These are phyloP conservation scores for Ptyas mucosa DNA, from an alignment of 2,113 vertebrate species.

Conservation along the genomic window DNA sequence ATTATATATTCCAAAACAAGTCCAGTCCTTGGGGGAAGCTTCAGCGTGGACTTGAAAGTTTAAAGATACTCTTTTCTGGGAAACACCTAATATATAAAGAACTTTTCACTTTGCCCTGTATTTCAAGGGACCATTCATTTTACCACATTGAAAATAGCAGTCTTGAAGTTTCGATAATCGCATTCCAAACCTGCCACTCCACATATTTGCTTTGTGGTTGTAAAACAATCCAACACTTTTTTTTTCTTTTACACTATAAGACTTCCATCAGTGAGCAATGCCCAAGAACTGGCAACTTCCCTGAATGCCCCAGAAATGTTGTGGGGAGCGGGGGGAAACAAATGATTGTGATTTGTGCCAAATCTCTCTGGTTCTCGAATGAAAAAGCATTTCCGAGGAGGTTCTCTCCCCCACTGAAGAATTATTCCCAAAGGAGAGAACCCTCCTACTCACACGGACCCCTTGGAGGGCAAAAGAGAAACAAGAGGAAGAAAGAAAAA, in stretches of 20 bases:
- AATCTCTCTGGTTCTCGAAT: not conserved
- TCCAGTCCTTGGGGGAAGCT: not conserved
- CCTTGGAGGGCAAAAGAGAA: not conserved
- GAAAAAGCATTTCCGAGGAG: not conserved
- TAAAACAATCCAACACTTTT: not conserved
- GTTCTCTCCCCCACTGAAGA: not conserved
- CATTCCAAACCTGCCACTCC: not conserved
- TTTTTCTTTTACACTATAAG: not conserved
- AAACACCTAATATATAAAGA: not conserved
- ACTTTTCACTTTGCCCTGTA: not conserved
- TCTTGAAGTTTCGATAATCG: not conserved
- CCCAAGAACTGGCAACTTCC: not conserved
- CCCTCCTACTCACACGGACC: not conserved
- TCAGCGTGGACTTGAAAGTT: not conserved
- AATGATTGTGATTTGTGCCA: not conserved
- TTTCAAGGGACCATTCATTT: not conserved
- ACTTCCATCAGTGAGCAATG: not conserved
- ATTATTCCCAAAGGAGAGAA: not conserved
- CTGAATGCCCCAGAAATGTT: not conserved
- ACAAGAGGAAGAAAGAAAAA: not conserved
- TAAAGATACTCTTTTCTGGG: not conserved
- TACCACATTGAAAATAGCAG: not conserved
- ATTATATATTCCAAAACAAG: not conserved
- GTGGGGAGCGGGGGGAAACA: no score
- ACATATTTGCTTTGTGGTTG: not conserved